Base-by-base conservation (phyloP, 2,888 invertebrate genomes). In the Aphrophora alni region DNA sequence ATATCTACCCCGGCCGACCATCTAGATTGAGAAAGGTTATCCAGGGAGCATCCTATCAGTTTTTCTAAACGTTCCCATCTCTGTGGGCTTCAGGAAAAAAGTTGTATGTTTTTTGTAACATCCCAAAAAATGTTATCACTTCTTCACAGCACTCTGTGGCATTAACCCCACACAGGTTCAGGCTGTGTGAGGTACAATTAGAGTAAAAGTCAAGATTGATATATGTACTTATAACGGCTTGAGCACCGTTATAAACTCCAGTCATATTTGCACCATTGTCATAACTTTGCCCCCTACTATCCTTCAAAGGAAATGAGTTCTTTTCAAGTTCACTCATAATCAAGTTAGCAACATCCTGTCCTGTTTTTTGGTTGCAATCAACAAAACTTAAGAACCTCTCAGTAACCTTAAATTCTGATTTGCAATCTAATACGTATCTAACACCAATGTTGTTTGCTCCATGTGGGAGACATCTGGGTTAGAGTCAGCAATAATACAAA, bases 331-430 rank as follows among this genome's bases (percentile, higher is more conserved):
- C 82, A 68, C 51, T 44, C 38, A 76, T 70, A 33, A 81, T 74
- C 21, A 83, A 68, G 74, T 81, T 78, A 81, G 82, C 68, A 38
- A 83, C 76, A 72, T 68, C 82, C 69, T 80, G 74, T 70, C 82
- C 82, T 21, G 82, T 77, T 38, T 81, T 79, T 74, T 83, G 74
- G 72, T 72, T 38, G 51, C 72, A 81, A 68, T 78, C 59, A 69
- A 72, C 70, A 83, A 78, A 76, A 25, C 76, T 82, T 75, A 83
- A 86, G 85, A 88, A 90, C 90, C 90, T 90, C 68, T 79, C 75
- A 33, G 10, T 70, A 51, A 79, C 79, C 25, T 70, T 71, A 69
- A 77, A 69, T 77, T 77, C 69, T 38, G 21, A 24, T 38, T 80
- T 69, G 73, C 76, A 75, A 68, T 84, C n/a, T n/a, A n/a, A n/a